Evolutionary conservation across 92 coral and sea anemone genomes (phyloP).

Genomic region (Micromussa lordhowensis): DNA sequence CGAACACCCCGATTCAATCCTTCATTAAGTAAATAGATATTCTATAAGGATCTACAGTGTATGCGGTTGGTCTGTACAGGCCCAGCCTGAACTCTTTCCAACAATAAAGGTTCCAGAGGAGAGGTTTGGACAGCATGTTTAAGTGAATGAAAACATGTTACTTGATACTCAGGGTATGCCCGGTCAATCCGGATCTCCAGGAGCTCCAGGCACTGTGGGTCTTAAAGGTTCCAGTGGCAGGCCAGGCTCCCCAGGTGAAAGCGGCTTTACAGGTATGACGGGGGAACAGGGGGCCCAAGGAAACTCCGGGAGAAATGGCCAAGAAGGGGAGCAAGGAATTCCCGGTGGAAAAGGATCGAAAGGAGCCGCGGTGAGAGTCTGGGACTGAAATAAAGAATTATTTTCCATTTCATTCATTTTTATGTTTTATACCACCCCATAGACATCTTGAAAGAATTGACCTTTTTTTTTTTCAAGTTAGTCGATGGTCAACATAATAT

Average conservation of each 20-base stretch:
- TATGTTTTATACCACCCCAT: no score
- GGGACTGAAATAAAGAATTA: not conserved
- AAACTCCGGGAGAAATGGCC: not conserved
- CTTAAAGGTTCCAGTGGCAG: constrained; percentile 19
- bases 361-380: constrained; percentile 10
- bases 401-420: not conserved
- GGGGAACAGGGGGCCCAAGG: constrained; percentile 30
- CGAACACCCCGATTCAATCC: no score
- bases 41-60: no score
- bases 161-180: constrained; percentile 2
- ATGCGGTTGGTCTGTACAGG: no score
- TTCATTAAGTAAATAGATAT: no score
- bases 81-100: no score
- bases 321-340: constrained; percentile 22
- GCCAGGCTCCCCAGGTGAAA: constrained; percentile 8
- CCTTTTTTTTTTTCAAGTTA: no score
- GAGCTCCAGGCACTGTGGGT: constrained; percentile 23
- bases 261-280: constrained; percentile 18
- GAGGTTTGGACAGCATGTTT: not conserved
- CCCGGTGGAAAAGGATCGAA: constrained; percentile 13
- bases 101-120: no score
- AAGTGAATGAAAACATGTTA: not conserved
- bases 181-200: constrained; percentile 35
- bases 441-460: no score
- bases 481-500: no score